A percentile compares a stretch with the other conserved stretches of the same genome.
Evolutionary conservation across 2,113 vertebrate genomes (phyloP).

Genomic region (Myocastor coypus): DNA sequence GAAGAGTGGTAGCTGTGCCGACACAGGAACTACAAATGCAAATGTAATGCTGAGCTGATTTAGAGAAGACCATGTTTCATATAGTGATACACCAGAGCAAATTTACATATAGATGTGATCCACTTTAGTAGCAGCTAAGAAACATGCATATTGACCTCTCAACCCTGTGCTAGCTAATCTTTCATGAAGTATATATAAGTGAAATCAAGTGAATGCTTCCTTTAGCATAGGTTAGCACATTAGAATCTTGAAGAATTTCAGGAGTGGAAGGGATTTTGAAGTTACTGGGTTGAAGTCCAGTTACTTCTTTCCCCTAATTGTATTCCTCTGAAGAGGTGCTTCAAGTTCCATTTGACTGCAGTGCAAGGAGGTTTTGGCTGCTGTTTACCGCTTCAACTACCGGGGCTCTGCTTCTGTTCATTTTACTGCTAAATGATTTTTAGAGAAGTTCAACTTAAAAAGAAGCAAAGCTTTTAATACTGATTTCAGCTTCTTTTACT

Average conservation of each 20-base stretch:
- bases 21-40: constrained; percentile 19
- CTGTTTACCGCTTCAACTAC: not conserved
- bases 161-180: not conserved
- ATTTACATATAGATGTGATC: not conserved
- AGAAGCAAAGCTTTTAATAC: constrained; percentile 24
- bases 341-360: not conserved
- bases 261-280: not conserved
- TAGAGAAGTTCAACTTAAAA: constrained; percentile 24
- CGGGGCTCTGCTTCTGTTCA: not conserved
- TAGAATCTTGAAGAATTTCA: not conserved
- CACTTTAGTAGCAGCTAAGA: not conserved
- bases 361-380: not conserved
- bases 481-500: not conserved
- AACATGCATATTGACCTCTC: not conserved
- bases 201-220: not conserved
- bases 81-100: not conserved
- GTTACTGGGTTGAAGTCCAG: no score
- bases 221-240: not conserved
- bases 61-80: not conserved
- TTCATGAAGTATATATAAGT: not conserved
- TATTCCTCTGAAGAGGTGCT: not conserved
- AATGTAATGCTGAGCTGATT: not conserved
- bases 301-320: not conserved
- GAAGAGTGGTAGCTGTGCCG: not conserved
- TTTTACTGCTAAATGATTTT: constrained; percentile 11